These are phyloP conservation scores for Trichogramma evanescens DNA, from an alignment of 2,888 invertebrate species.

Conservation along the genomic window DNA sequence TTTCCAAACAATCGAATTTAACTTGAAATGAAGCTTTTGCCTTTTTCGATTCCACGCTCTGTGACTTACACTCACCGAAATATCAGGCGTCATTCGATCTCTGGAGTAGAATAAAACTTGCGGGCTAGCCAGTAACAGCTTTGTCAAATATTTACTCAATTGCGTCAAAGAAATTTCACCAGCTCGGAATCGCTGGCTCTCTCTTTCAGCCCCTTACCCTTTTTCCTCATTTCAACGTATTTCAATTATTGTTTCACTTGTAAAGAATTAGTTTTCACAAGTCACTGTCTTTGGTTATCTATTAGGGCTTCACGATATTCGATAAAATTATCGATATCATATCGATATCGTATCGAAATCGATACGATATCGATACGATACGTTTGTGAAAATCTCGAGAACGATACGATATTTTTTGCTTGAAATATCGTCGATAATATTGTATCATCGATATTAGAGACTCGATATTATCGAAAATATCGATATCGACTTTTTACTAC, in stretches of 20 bases:
- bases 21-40: not conserved
- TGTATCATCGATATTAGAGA: too few relatives aligned
- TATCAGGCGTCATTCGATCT: constrained; percentile 6
- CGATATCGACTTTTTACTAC: too few relatives aligned
- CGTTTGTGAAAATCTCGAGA: too few relatives aligned
- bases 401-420: too few relatives aligned
- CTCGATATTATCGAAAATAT: too few relatives aligned
- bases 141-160: constrained; percentile 47
- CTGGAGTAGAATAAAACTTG: constrained; percentile 24
- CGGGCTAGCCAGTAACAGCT: constrained; percentile 21
- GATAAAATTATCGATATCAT: too few relatives aligned
- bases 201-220: constrained; percentile 16
- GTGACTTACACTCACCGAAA: too few relatives aligned
- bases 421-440: too few relatives aligned
- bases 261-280: not conserved
- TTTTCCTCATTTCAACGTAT: constrained; percentile 5
- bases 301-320: too few relatives aligned
- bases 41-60: not conserved
- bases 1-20: not conserved
- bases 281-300: not conserved
- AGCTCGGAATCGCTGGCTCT: constrained; percentile 36
- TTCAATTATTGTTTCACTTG: not conserved
- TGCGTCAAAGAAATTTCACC: constrained; percentile 45
- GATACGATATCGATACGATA: too few relatives aligned
- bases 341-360: too few relatives aligned